Evolutionary conservation across 2,113 vertebrate genomes (phyloP).

Genomic region (Pseudopodoces humilis): DNA sequence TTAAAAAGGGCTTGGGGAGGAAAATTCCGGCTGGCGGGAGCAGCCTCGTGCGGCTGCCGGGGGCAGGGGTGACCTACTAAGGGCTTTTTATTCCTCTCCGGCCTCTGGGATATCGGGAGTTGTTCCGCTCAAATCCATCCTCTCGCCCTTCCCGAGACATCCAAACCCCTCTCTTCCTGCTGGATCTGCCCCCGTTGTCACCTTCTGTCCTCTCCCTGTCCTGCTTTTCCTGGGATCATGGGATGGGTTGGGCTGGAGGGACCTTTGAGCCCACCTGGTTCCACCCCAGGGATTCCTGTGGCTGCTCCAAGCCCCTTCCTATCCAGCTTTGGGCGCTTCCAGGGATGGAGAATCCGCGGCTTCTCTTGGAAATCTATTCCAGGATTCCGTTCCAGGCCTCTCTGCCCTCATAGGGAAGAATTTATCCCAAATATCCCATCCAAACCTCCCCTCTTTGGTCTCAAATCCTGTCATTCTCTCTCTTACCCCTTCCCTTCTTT

Average conservation of each 20-base stretch:
- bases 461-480: no score
- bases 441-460: background rate
- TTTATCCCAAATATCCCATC: background rate
- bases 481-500: background rate
- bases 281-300: background rate
- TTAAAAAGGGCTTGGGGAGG: background rate
- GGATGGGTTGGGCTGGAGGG: background rate
- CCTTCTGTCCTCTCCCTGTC: background rate
- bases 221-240: background rate
- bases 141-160: background rate
- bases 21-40: background rate
- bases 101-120: accelerated
- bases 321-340: background rate
- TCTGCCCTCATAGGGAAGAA: no score
- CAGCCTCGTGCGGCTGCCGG: background rate
- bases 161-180: no score
- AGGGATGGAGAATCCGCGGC: background rate
- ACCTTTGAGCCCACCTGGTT: background rate
- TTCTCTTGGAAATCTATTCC: background rate
- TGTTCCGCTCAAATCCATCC: background rate
- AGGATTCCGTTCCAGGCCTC: no score
- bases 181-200: background rate
- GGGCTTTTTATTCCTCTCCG: background rate
- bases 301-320: background rate
- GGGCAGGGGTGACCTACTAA: background rate